Base-by-base conservation (phyloP, 2,113 vertebrate species). In the Eidolon helvum region DNA sequence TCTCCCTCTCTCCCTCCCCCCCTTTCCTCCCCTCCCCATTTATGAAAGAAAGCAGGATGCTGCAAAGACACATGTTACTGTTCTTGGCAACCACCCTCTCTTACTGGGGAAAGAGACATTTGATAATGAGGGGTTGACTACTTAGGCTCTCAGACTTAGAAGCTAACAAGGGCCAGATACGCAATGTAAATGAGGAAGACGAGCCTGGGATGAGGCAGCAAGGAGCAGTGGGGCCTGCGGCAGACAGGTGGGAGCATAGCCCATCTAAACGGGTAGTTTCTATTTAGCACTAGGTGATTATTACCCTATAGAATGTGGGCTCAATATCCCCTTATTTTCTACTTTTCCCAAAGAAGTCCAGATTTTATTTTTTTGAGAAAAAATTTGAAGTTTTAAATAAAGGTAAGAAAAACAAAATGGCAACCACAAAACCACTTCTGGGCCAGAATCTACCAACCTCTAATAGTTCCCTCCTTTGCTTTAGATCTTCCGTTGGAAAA, bases 191-290 rank as follows among this genome's bases (percentile, higher is more conserved):
- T 3, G 38, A 63, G 10, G 7, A 4, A n/a, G 24, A 18, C 4
- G 28, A 84, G 63, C 69, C 69, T 3, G 65, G 12, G 14, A 48
- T 4, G 10, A 71, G 48, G 21, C 65, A 45, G 5, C 4, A 22
- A 15, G 35, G 79, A 11, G 38, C 16, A 30, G 53, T 8, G 30
- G 50, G 61, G 43, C 43, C 59, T 63, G 22, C 2, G 74, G 48
- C 26, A 10, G 33, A 15, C 5, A 0, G 33, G 35, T 0, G 7
- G 21, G 26, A 55, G 9, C 6, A 1, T 0, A 8, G 40, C 35
- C 16, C 4, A 0, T 59, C 14, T 11, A 4, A 28, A 26, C 15
- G 10, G 18, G 11, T 1, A 2, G 12, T 26, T n/a, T 26, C 45
- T 35, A 0, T 16, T 38, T 24, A 2, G 30, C 68, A 24, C 22